Evolutionary conservation across 2,797 vertebrate genomes (phyloP).

Genomic region (Nannoperca australis): DNA sequence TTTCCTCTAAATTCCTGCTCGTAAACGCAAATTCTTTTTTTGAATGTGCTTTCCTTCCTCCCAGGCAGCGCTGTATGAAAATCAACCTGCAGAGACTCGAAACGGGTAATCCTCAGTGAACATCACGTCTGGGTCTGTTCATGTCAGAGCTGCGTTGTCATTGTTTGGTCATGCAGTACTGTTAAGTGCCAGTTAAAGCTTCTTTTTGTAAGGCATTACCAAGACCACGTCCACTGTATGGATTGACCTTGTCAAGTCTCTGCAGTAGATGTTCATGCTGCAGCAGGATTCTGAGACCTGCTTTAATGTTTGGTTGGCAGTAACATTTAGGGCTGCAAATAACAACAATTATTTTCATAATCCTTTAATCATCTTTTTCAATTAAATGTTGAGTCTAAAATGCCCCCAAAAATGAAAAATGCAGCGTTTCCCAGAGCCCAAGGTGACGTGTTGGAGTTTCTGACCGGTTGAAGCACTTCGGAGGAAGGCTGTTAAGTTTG

Average conservation of each 20-base stretch:
- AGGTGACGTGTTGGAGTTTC: not conserved
- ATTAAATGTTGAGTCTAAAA: not conserved
- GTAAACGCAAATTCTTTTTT: no score
- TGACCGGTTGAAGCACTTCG: not conserved
- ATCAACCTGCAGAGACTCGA: constrained; percentile 24
- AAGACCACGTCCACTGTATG: not conserved
- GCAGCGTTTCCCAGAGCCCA: not conserved
- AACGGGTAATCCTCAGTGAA: not conserved
- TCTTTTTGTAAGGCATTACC: not conserved
- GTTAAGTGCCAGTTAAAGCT: not conserved
- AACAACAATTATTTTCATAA: not conserved
- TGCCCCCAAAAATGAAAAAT: not conserved
- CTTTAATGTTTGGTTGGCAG: not conserved
- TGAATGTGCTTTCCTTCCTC: not conserved
- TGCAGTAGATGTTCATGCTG: not conserved
- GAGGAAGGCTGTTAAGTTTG: not conserved
- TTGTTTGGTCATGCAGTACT: not conserved
- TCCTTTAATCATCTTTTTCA: not conserved
- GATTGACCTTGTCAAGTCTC: constrained; percentile 20
- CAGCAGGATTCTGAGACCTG: not conserved
- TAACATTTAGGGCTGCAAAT: not conserved
- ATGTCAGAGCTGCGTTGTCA: not conserved
- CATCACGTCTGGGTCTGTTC: not conserved
- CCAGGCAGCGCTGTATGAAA: not conserved
- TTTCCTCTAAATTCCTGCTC: not conserved